Percentiles rank a stretch among this genome's conserved stretches.
Conservation (phyloP, 1,140 invertebrate species). For the Eurosta solidaginis region DNA sequence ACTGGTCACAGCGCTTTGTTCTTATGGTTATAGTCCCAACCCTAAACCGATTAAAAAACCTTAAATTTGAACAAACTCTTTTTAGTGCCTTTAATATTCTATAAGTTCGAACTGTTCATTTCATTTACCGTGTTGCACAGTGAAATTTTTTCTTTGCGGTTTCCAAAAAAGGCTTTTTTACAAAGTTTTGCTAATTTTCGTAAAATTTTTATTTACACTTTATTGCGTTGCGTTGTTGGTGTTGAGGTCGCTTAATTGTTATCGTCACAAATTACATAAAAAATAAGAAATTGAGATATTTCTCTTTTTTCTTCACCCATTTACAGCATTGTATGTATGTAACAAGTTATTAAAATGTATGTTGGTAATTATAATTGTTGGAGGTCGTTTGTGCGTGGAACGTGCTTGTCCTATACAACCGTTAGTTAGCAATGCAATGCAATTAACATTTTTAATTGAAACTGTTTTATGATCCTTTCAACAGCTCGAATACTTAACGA, state of each 20-base stretch:
- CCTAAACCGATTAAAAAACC: too few species aligned
- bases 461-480: constrained; percentile 18
- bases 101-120: too few species aligned
- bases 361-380: constrained; percentile 1
- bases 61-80: too few species aligned
- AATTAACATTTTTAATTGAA: constrained; percentile 25
- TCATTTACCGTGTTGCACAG: too few species aligned
- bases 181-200: neutral
- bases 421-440: neutral
- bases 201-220: neutral
- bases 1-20: too few species aligned
- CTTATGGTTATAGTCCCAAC: too few species aligned
- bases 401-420: neutral
- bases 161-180: neutral
- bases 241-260: neutral
- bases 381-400: neutral
- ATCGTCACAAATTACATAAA: neutral
- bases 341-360: neutral
- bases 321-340: neutral
- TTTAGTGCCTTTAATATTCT: too few species aligned
- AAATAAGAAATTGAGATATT: neutral
- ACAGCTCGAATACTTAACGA: neutral
- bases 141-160: too few species aligned
- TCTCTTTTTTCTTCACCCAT: neutral
- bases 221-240: neutral